Base-by-base conservation (phyloP, 2,888 invertebrate genomes). In the Xestia ashworthii region DNA sequence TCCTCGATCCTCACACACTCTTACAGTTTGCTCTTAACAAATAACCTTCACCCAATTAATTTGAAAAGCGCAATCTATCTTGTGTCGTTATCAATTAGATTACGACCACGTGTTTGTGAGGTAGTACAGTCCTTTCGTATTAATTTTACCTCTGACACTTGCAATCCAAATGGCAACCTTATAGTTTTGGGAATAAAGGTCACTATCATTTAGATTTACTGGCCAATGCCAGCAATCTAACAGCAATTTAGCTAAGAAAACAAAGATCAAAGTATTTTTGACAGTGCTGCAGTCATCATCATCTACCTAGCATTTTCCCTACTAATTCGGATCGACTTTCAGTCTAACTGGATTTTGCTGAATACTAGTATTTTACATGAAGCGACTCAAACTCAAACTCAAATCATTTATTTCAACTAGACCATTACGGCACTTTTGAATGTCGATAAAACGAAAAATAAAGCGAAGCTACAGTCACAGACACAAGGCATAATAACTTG, bases 81-180 rank as follows among this genome's bases (percentile, higher is more conserved):
- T 65, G n/a, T 65, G 71, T 71, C 71, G 11, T 78, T 76, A 86
- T 81, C 84, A 84, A 84, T 84, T 81, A 78, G 76, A 76, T 84
- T 58, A 70, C 58, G 41, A 46, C 48, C 76, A 80, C 74, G 74
- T 73, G 79, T 65, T 65, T 65, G 16, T 65, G 8, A 65, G 8
- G 44, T 65, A 41, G 48, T 19, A 62, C 38, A 19, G 19, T 19
- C 32, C 4, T 38, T 62, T 19, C 62, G 3, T 19, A 4, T 19
- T 19, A 5, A 1, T 9, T 19, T 38, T 38, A 38, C 9, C 9
- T 11, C 62, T 62, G 38, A 38, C 38, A 38, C 9, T 9, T 62
- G 38, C 38, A 38, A 19, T 1, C 9, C 19, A 19, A n/a, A 9
- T 62, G 32, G 32, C 60, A 19, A 38, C 19, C 60, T 62, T 62